Evolutionary conservation across 64 coral and sea anemone species (phyloP), one percentile per base, ranked within the genome.

Genomic region (Pocillopora damicornis): DNA sequence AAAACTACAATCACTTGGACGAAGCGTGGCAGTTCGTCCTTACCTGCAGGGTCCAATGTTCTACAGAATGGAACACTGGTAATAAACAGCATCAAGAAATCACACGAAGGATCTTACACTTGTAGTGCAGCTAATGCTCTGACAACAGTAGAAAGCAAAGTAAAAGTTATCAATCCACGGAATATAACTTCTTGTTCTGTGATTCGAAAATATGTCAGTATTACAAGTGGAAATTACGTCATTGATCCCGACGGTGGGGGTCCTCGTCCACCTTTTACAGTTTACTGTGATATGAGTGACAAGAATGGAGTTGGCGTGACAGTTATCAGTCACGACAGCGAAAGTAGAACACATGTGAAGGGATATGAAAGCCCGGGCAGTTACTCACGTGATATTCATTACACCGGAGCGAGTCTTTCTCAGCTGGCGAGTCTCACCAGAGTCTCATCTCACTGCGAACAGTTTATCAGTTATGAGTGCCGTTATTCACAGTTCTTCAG

Each of bases 281-380:
- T 81, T 0, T 80, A 61, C 35, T 92, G 90, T 81, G 68, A 92
- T 36, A 92, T 92, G 90, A 56, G 51, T 15, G 59, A 78, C 51
- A 80, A 69, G 61, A 80, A 87, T 38, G 76, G 86, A 36, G 62
- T 86, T 66, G 89, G 89, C 26, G 91, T 92, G 3, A 92, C 91
- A 3, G 91, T 81, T 5, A 11, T 92, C 5, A 76, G 68, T 38
- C 91, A 92, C n/a, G 86, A 92, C 81, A 88, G 77, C 60, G 91
- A 92, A 75, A 22, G 37, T 1, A 64, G 77, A 35, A 76, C 73
- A 1, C 12, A 76, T 0, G 86, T 93, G 1, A 35, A 89, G 9
- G 91, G 87, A 12, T 89, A 63, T 84, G 15, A 37, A 1, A 20
- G 45, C n/a, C 60, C 61, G 14, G 87, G 67, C 11, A 30, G 67